Base-by-base conservation (phyloP, 2,888 invertebrate species). In the Phytoseiulus persimilis region DNA sequence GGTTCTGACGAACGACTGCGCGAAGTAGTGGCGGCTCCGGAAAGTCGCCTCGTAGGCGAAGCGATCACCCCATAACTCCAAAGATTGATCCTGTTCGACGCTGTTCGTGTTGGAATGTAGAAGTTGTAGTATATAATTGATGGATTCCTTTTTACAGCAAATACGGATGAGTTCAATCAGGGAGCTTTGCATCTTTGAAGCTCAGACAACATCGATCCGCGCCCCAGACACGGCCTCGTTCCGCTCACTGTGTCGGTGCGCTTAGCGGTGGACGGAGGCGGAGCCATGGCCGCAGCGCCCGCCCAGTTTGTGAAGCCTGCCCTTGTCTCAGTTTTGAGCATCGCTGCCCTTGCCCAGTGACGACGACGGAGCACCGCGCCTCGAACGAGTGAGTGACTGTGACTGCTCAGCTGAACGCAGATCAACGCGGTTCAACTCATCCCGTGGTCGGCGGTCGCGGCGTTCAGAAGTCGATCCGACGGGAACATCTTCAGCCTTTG, bases 271-370 rank as follows among this genome's bases (percentile, higher is more conserved):
- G 18, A 1, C 28, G 65, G 65, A 65, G 65, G 65, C 65, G 65
- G 65, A 65, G 65, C 65, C 18, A 28, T 65, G 65, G 18, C 5
- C 65, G 23, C 65, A 65, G 65, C 14, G 65, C 14, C 65, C 65
- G 65, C 65, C 65, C 65, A 65, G 23, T 28, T 14, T 65, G 65
- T 65, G 65, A 65, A 65, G 65, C 65, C 65, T 65, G 65, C 65
- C 65, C 65, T 65, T 65, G 65, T 65, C 65, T 65, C 65, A 65
- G 65, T 65, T 65, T 65, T 87, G 87, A 87, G 87, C 87, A 87
- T 87, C 39, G 87, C 45, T 87, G 87, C 87, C 87, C 87, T 87
- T 87, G 87, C 87, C 87, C 87, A 87, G 65, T 65, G 65, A 65
- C 65, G 65, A 65, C 65, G 65, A 65, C 65, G 65, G 65, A 65